phyloP scores from a whole-genome alignment of 2,113 vertebrate genomes.

The Orycteropus afer region DNA sequence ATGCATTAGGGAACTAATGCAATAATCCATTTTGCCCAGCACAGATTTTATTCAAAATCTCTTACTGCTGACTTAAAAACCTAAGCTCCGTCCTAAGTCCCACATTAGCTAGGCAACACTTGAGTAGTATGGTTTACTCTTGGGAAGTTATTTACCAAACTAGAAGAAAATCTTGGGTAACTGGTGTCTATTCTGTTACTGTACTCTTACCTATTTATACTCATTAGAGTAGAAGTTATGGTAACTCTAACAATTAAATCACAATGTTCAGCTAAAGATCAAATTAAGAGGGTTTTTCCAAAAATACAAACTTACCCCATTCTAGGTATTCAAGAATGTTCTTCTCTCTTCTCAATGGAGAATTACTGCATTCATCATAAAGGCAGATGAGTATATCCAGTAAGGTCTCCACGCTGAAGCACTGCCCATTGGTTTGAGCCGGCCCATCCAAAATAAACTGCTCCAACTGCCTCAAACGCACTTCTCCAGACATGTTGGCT shows the following conservation, averaged over 20 bases:
- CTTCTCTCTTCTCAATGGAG: constrained; percentile 96
- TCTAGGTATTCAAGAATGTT: constrained; percentile 97
- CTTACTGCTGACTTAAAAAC: constrained; percentile 59
- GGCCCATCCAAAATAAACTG: constrained; percentile 97
- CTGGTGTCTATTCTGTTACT: neutral
- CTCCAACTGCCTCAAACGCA: constrained; percentile 98
- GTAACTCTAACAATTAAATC: constrained; percentile 67
- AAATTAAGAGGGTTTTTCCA: constrained; percentile 52
- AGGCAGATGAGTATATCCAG: constrained; percentile 98
- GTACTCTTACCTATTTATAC: neutral
- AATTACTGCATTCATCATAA: constrained; percentile 98
- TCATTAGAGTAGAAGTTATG: constrained; percentile 14
- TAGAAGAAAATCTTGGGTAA: neutral
- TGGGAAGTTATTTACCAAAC: neutral
- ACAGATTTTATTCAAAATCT: constrained; percentile 53
- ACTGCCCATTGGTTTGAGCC: constrained; percentile 92
- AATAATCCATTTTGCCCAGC: constrained; percentile 26
- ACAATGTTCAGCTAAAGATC: neutral
- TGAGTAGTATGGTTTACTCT: neutral
- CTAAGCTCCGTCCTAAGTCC: constrained; percentile 48
- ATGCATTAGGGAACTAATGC: neutral
- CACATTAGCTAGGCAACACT: constrained; percentile 34
- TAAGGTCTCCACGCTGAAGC: constrained; percentile 96
- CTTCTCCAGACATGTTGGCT: constrained; percentile 96
- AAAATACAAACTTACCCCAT: constrained; percentile 93